Base-by-base conservation (phyloP, 1,140 invertebrate species). In the Pararge aegeria region DNA sequence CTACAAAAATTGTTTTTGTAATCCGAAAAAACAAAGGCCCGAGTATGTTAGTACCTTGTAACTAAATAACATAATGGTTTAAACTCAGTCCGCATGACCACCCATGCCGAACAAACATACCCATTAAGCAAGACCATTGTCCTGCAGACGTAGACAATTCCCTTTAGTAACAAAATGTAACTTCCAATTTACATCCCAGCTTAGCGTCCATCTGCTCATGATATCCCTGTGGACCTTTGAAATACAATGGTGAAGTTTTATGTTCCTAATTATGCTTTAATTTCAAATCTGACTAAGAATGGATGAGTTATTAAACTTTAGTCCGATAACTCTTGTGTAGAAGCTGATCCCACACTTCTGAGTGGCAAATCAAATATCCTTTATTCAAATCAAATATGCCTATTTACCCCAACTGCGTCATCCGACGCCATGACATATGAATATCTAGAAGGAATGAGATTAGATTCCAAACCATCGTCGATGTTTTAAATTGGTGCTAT, bases 51-150 rank as follows among this genome's bases (percentile, higher is more conserved):
- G 29, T 30, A 30, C 5, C 5, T 37, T 21, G 44, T 34, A 34
- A 12, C 30, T 51, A 27, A 55, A 56, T 44, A 62, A 52, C 34
- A 62, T 55, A 62, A 62, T 46, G 37, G 53, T 56, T 62, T 52
- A 63, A 46, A 19, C 55, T 53, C 15, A 46, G 15, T 52, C 38
- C 66, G 66, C 62, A 44, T 68, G 66, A 20, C 55, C 50, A 53
- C 21, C 59, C 66, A 69, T 49, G 58, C 63, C 38, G 48, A 60
- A 61, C 66, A 57, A 55, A 62, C 54, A 52, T 16, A 64, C 60
- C 50, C 54, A 62, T 61, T 57, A 61, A 56, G 54, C 50, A 65
- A 65, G 63, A 65, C 66, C 55, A 69, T 69, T 65, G 66, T 69
- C 66, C 66, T 69, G 55, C 30, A 61, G 12, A 46, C 16, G 4